These are phyloP conservation scores for Hemicrepidius hirtus DNA, from an alignment of 2,888 invertebrate species.

Conservation along the genomic window DNA sequence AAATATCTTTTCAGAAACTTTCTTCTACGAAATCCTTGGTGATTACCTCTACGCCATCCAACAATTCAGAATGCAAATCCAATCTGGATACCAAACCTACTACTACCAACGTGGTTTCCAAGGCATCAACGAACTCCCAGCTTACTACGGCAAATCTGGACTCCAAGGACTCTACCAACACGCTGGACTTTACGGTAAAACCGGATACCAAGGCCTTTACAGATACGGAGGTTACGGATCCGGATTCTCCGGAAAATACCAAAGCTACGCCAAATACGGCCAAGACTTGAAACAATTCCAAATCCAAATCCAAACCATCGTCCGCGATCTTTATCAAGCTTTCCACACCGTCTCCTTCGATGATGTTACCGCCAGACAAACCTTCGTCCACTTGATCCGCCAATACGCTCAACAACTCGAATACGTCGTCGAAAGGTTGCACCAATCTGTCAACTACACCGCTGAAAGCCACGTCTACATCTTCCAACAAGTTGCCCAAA, in stretches of 20 bases:
- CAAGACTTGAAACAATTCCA: constrained; percentile 15
- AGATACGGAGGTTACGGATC: neutral
- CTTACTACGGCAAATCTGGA: neutral
- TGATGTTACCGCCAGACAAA: constrained; percentile 20
- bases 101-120: neutral
- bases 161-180: constrained; percentile 2
- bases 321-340: constrained; percentile 30
- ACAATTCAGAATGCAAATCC: neutral
- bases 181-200: constrained; percentile 24
- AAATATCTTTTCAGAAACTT: constrained; percentile 1
- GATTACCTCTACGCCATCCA: constrained; percentile 13
- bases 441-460: neutral
- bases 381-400: constrained; percentile 19
- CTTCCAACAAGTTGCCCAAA: constrained; percentile 13
- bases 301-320: constrained; percentile 32
- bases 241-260: neutral
- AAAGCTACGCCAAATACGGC: constrained; percentile 1
- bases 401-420: constrained; percentile 28
- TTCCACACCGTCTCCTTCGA: constrained; percentile 17
- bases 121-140: neutral
- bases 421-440: constrained; percentile 18
- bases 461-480: neutral
- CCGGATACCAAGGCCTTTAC: neutral
- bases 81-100: no score
- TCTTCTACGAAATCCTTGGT: constrained; percentile 5